phyloP scores from a whole-genome alignment of 1,140 invertebrate species.

The Trichonephila inaurata region DNA sequence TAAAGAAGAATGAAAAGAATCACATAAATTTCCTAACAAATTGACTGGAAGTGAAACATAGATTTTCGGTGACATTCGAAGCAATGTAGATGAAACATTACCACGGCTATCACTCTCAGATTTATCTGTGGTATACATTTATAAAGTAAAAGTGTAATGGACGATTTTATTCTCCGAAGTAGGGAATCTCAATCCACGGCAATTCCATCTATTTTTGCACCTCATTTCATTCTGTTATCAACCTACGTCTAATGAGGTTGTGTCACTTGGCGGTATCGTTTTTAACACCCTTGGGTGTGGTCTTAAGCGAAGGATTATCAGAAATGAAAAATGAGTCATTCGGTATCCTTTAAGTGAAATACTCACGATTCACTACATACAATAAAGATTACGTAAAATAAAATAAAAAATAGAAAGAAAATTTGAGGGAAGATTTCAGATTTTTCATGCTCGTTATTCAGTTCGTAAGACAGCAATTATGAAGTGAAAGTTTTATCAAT shows the following conservation, averaged over 20 bases:
- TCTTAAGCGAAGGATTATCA: not conserved
- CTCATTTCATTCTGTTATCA: not conserved
- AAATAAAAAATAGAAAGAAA: not conserved
- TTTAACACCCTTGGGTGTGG: constrained; percentile 41
- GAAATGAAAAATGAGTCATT: constrained; percentile 26
- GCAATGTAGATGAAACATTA: no score
- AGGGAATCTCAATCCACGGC: not conserved
- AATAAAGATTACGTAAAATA: not conserved
- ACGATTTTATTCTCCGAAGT: not conserved
- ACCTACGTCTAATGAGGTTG: not conserved
- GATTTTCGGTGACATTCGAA: no score
- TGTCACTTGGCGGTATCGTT: constrained; percentile 22
- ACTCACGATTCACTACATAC: not conserved
- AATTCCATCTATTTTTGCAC: not conserved
- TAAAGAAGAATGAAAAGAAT: no score
- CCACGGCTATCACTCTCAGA: no score
- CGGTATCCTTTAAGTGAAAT: constrained; percentile 19
- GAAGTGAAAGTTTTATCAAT: not conserved
- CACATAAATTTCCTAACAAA: no score
- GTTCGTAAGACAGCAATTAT: not conserved
- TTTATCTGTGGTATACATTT: no score
- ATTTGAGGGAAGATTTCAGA: not conserved
- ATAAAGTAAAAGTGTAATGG: not conserved
- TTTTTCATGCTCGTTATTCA: not conserved
- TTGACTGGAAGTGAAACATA: no score